phyloP scores from a whole-genome alignment of 2,888 invertebrate species.

The Gonocerus acuteangulatus region DNA sequence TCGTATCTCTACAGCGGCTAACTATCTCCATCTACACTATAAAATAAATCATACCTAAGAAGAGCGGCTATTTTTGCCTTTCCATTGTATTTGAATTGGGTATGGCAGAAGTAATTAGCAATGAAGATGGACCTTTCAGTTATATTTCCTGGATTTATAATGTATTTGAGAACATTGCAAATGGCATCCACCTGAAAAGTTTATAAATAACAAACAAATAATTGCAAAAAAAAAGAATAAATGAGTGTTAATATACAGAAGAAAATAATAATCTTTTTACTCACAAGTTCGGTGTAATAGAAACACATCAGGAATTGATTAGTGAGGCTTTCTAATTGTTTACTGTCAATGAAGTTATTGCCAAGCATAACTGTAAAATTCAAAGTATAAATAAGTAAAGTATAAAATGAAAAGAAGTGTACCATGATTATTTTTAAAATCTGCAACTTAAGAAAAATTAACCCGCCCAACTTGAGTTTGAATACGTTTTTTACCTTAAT shows the following conservation, averaged over 20 bases:
- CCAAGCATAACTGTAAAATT: slow-evolving; percentile 11
- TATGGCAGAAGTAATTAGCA: background rate
- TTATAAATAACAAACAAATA: background rate
- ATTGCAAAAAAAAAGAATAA: too few relatives aligned
- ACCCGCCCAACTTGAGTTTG: too few relatives aligned
- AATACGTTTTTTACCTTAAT: too few relatives aligned
- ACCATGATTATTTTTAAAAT: too few relatives aligned
- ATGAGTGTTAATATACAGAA: too few relatives aligned
- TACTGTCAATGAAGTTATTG: background rate
- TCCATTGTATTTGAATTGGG: background rate
- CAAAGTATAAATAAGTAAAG: background rate
- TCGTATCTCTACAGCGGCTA: too few relatives aligned
- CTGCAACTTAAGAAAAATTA: too few relatives aligned
- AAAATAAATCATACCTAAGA: too few relatives aligned
- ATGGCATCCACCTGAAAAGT: background rate
- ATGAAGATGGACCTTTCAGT: background rate
- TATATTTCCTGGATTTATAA: background rate
- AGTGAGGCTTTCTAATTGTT: background rate
- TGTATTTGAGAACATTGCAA: background rate
- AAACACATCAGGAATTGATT: slow-evolving; percentile 13
- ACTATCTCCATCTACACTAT: too few relatives aligned
- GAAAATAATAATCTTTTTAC: background rate
- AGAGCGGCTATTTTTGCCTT: background rate
- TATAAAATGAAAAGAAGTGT: background rate
- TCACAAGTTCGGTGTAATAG: slow-evolving; percentile 4